A percentile compares a stretch with the other conserved stretches of the same genome.
phyloP scores from a whole-genome alignment of 2,113 vertebrate species.

The Chlamydotis undulata region DNA sequence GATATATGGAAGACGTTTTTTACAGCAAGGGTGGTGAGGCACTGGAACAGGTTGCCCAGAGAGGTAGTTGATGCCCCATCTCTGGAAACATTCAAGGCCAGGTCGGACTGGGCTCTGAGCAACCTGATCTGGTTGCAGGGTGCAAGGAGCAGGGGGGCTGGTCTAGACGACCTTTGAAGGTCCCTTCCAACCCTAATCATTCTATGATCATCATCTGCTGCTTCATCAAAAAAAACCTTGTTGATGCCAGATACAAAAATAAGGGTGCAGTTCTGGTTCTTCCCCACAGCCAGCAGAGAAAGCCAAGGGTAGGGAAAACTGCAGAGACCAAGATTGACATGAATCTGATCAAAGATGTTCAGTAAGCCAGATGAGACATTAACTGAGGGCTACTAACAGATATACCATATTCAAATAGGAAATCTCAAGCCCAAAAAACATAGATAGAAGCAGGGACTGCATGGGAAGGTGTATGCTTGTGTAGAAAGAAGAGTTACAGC shows the following conservation, averaged over 20 bases:
- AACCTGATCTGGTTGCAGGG: too few species aligned
- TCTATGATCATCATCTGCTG: not conserved
- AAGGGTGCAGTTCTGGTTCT: not conserved
- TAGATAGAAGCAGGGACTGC: rapidly evolving
- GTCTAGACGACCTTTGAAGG: too few species aligned
- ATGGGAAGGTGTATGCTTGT: not conserved
- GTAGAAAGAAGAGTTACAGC: not conserved
- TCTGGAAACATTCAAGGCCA: too few species aligned
- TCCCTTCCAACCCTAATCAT: too few species aligned
- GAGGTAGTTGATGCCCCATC: too few species aligned
- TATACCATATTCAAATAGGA: not conserved
- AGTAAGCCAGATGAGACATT: not conserved
- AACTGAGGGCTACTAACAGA: not conserved
- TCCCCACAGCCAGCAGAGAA: not conserved
- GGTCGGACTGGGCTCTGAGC: too few species aligned
- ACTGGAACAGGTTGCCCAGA: too few species aligned
- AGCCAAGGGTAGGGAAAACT: rapidly evolving
- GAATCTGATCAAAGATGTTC: not conserved
- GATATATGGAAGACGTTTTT: too few species aligned
- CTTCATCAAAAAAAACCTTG: not conserved
- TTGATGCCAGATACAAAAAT: not conserved
- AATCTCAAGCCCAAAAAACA: not conserved
- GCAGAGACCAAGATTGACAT: not conserved
- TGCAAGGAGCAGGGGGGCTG: too few species aligned
- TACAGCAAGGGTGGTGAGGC: too few species aligned